Conservation (phyloP, 1,140 invertebrate genomes). For the Trissolcus basalis region DNA sequence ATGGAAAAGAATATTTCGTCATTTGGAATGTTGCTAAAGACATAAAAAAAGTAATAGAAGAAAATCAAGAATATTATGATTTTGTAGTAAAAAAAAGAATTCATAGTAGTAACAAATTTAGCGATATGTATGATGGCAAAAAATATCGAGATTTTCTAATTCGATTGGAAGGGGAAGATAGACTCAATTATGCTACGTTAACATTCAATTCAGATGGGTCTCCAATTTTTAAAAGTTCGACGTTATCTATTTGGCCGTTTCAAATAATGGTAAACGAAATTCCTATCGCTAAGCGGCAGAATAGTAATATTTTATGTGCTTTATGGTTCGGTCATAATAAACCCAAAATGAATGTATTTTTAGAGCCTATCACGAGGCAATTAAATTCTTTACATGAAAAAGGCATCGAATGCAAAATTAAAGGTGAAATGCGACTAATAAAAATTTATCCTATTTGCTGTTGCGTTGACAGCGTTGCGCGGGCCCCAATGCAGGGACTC, state of each 20-base stretch:
- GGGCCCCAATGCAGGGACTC: slow-evolving; percentile 17
- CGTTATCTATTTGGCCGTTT: slow-evolving; percentile 31
- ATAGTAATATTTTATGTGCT: slow-evolving; percentile 1
- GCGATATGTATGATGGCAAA: slow-evolving; percentile 29
- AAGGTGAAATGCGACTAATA: slow-evolving; percentile 3
- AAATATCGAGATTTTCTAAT: slow-evolving; percentile 19
- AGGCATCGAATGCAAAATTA: slow-evolving; percentile 17
- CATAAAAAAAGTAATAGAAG: slow-evolving; percentile 14
- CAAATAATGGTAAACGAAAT: slow-evolving; percentile 34
- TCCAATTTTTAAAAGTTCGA: slow-evolving; percentile 32
- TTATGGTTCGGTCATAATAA: slow-evolving; percentile 33
- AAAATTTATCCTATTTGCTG: slow-evolving; percentile 13
- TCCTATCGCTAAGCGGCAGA: slow-evolving; percentile 12
- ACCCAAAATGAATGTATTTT: slow-evolving; percentile 27
- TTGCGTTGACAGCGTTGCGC: slow-evolving; percentile 7
- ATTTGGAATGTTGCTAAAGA: slow-evolving; percentile 16
- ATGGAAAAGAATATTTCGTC: slow-evolving; percentile 17
- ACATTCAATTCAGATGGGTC: slow-evolving; percentile 35
- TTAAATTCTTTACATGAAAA: slow-evolving; percentile 10
- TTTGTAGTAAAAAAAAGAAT: slow-evolving; percentile 10
- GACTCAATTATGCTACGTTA: slow-evolving; percentile 17
- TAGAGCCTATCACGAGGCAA: slow-evolving; percentile 5
- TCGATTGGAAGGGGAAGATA: slow-evolving; percentile 1
- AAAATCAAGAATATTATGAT: slow-evolving; percentile 21
- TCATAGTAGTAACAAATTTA: not conserved